Percentiles rank a stretch among this genome's conserved stretches.
Evolutionary conservation across 2,797 vertebrate genomes (phyloP).

Genomic region (Melanogrammus aeglefinus): DNA sequence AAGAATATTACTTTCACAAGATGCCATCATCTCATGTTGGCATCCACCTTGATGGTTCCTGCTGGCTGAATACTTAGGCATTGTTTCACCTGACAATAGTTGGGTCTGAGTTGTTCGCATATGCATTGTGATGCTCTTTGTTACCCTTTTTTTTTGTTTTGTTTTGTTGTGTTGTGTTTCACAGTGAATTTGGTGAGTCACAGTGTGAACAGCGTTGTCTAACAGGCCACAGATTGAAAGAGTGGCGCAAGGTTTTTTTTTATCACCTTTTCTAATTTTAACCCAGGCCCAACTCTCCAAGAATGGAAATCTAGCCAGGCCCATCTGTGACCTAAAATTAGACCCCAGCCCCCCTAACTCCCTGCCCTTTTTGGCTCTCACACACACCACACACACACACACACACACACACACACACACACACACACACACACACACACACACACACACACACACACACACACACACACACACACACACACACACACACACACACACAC

Average conservation of each 20-base stretch:
- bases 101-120: not conserved
- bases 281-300: conserved; percentile 73
- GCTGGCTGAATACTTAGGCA: not conserved
- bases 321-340: conserved; percentile 89
- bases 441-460: conserved; percentile 45
- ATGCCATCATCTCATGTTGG: not conserved
- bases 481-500: conserved; percentile 15
- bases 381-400: conserved; percentile 40
- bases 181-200: not conserved
- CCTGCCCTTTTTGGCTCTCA: conserved; percentile 43
- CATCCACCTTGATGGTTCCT: not conserved
- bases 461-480: conserved; percentile 20
- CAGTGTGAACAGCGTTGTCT: not conserved
- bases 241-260: conserved; percentile 48
- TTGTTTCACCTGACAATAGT: not conserved
- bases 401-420: conserved; percentile 13
- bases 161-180: not conserved
- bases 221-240: conserved; percentile 27
- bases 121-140: not conserved
- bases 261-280: conserved; percentile 85
- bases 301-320: conserved; percentile 87
- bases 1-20: not conserved
- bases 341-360: conserved; percentile 42
- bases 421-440: conserved; percentile 7
- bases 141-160: not conserved